Base-by-base conservation (phyloP, 2,797 vertebrate genomes). In the Pseudochirops cupreus region DNA sequence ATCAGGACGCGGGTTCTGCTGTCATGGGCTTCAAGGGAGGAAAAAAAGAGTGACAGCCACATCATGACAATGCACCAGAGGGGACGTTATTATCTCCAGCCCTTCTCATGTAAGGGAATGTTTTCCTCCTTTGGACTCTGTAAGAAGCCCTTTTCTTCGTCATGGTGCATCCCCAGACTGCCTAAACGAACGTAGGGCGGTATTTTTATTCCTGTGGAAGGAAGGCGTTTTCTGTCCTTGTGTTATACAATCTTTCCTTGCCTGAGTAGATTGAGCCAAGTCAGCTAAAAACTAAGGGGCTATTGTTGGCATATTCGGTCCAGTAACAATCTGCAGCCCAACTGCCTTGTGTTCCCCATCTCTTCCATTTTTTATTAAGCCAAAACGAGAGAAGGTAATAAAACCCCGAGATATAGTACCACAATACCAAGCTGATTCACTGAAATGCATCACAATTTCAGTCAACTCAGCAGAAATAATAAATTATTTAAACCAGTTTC, bases 401-500 rank as follows among this genome's bases (percentile, higher is more conserved):
- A 91, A 89, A 46, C 26, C 90, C 62, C 56, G 29, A 92, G 54
- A 90, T 90, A 24, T 11, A 91, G 56, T 29, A 28, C 56, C 50
- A 21, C 92, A 2, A 7, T 93, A 67, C 16, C n/a, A 2, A 50
- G 21, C 29, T n/a, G 33, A 67, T 67, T 67, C 62, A 67, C 62
- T 56, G 16, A 50, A 9, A 56, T 31, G 4, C 13, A 53, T 6
- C 33, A n/a, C 52, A 24, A 93, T 55, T 91, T 82, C 59, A 92
- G 55, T 91, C 58, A 90, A 94, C 5, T 62, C 53, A 50, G 50
- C 53, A 14, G 31, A 91, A 62, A 91, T 90, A 59, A 94, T 67
- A 67, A n/a, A 82, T 54, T 82, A 50, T 94, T 93, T 95, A 7
- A 57, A 91, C 82, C 55, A 54, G 53, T 46, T 92, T 67, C 82